These are phyloP conservation scores for Apogon talboti DNA, from an alignment of 2,797 vertebrate species.

Conservation along the genomic window DNA sequence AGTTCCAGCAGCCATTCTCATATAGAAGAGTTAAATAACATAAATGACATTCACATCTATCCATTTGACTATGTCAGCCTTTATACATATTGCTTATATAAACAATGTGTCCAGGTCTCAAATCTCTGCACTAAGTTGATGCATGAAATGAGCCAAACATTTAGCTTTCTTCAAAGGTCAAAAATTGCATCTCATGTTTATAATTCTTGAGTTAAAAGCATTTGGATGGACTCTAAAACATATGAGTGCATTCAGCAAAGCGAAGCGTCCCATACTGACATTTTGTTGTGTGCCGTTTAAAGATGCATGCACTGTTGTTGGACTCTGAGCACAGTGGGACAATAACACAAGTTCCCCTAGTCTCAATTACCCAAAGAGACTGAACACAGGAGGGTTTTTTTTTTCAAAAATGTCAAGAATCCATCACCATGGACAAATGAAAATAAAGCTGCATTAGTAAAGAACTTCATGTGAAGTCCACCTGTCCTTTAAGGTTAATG, in stretches of 20 bases:
- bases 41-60: too few species aligned
- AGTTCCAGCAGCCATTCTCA: too few species aligned
- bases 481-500: too few species aligned
- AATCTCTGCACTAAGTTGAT: too few species aligned
- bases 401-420: not conserved
- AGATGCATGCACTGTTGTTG: not conserved
- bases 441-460: not conserved
- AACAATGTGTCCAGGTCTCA: too few species aligned
- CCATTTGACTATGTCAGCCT: too few species aligned
- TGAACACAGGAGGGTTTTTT: not conserved
- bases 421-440: not conserved
- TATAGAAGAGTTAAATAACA: too few species aligned
- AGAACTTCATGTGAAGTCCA: not conserved
- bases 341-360: not conserved
- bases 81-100: too few species aligned
- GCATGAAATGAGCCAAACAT: constrained; percentile 12
- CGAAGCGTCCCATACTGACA: not conserved
- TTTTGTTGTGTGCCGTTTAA: not conserved
- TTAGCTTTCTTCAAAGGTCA: constrained; percentile 32
- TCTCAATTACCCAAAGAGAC: not conserved
- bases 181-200: constrained; percentile 10
- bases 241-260: constrained; percentile 7
- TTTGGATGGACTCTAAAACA: not conserved
- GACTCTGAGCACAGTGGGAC: constrained; percentile 9
- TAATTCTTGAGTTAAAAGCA: not conserved